A percentile compares a stretch with the other conserved stretches of the same genome.
These are phyloP conservation scores for Cheiracanthium punctorium DNA, from an alignment of 2,888 invertebrate species.

Conservation along the genomic window DNA sequence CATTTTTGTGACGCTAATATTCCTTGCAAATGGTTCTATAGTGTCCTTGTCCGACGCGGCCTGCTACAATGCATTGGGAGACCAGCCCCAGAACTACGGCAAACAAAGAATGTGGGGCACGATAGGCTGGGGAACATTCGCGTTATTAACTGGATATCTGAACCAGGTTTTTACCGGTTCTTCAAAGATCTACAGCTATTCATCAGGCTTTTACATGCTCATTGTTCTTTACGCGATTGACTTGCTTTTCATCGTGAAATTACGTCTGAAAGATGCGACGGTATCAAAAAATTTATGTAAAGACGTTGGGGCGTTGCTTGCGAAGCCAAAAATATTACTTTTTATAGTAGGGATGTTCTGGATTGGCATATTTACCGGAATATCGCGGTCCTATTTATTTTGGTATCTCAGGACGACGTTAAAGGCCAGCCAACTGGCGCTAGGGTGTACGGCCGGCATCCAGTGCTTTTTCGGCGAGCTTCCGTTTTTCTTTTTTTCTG, in stretches of 20 bases:
- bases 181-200: constrained; percentile 42
- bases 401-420: constrained; percentile 69
- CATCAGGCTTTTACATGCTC: constrained; percentile 63
- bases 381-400: constrained; percentile 71
- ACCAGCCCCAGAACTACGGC: constrained; percentile 85
- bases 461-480: constrained; percentile 72
- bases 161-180: constrained; percentile 79
- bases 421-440: constrained; percentile 53
- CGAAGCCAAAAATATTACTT: constrained; percentile 11
- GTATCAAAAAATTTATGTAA: constrained; percentile 51
- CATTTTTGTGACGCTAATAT: constrained; percentile 84
- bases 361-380: constrained; percentile 70
- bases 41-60: constrained; percentile 92
- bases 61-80: constrained; percentile 89
- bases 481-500: constrained; percentile 76
- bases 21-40: constrained; percentile 90
- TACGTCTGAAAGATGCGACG: constrained; percentile 42
- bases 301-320: constrained; percentile 50
- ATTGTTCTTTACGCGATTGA: constrained; percentile 31
- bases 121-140: constrained; percentile 88
- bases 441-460: constrained; percentile 67
- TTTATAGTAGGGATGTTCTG: constrained; percentile 59
- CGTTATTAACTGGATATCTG: constrained; percentile 85
- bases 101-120: constrained; percentile 92
- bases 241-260: constrained; percentile 24